Evolutionary conservation across 2,797 vertebrate genomes (phyloP).

Genomic region (Myotis vivesi): DNA sequence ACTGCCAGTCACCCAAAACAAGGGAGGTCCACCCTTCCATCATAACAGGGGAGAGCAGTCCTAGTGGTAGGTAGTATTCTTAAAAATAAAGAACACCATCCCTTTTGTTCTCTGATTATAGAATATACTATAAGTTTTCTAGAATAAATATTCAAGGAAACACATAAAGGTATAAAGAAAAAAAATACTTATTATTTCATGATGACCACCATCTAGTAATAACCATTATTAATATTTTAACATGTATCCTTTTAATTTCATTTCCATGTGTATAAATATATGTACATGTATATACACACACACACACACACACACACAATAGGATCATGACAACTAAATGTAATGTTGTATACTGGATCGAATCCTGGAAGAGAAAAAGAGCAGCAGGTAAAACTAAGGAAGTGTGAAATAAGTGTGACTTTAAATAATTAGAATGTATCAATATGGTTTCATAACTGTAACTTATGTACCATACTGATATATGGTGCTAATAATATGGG

Average conservation of each 20-base stretch:
- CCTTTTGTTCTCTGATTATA: neutral
- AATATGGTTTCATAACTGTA: neutral
- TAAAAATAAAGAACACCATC: neutral
- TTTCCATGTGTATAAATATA: neutral
- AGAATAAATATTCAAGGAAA: neutral
- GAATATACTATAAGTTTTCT: neutral
- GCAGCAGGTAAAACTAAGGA: neutral
- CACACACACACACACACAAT: neutral
- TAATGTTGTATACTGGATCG: neutral
- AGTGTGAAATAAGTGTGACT: neutral
- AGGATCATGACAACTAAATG: neutral
- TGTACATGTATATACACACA: neutral
- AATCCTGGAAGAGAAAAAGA: neutral
- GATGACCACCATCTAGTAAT: neutral
- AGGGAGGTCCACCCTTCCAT: neutral
- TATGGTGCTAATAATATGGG: neutral
- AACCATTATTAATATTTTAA: neutral
- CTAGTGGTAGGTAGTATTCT: neutral
- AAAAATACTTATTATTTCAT: neutral
- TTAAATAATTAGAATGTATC: neutral
- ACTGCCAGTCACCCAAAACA: neutral
- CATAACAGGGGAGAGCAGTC: neutral
- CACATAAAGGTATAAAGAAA: neutral
- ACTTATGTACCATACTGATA: neutral
- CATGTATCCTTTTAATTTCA: neutral